Conservation (phyloP, 2,888 invertebrate species). For the Heteromurus nitidus region DNA sequence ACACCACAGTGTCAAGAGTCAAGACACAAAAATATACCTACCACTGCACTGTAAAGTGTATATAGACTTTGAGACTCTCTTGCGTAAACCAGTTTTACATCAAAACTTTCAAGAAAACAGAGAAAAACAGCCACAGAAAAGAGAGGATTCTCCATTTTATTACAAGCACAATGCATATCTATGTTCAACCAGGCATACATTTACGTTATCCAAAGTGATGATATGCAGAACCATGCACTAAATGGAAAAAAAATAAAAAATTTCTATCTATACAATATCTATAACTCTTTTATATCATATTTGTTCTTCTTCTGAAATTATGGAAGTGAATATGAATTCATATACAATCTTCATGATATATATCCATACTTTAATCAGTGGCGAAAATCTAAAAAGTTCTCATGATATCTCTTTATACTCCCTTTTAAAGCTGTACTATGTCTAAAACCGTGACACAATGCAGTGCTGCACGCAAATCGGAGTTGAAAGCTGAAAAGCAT, state of each 20-base stretch:
- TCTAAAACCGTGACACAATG: conserved; percentile 35
- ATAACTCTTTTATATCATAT: no score
- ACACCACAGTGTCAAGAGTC: conserved; percentile 61
- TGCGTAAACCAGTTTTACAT: conserved; percentile 52
- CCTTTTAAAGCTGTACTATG: neutral
- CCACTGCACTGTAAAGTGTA: neutral
- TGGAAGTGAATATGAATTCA: no score
- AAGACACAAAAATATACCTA: conserved; percentile 20
- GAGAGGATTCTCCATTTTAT: no score
- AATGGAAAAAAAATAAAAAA: no score
- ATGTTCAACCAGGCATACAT: no score
- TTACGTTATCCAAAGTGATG: no score
- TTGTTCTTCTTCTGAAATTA: no score
- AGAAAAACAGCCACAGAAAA: no score
- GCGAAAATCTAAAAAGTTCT: conserved; percentile 53
- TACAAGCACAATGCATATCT: no score
- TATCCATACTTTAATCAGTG: conserved; percentile 44
- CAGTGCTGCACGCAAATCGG: conserved; percentile 27
- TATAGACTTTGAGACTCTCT: conserved; percentile 21
- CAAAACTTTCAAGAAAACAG: conserved; percentile 3
- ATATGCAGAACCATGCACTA: no score
- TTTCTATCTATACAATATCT: no score
- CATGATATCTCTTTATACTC: conserved; percentile 40
- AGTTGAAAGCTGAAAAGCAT: conserved; percentile 19
- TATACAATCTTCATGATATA: no score